Evolutionary conservation across 1,140 invertebrate genomes (phyloP), one percentile per base, ranked within the genome.

Genomic region (Plectus sambesii): DNA sequence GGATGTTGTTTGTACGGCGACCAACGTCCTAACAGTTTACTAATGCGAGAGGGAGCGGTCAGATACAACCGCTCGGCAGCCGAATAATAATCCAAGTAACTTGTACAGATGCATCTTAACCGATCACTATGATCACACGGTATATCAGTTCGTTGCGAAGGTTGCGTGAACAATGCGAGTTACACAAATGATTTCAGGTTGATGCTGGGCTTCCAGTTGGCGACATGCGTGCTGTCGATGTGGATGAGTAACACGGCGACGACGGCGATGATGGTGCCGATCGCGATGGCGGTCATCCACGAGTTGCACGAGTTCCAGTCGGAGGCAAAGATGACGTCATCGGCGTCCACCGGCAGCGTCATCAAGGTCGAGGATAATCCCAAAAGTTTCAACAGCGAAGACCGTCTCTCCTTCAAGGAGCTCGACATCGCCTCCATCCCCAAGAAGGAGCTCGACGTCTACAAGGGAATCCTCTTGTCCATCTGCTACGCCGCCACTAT

Each of bases 401-500:
- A n/a, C n/a, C n/a, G n/a, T n/a, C n/a, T n/a, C n/a, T n/a, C n/a
- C n/a, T n/a, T n/a, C n/a, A n/a, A n/a, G n/a, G n/a, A n/a, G n/a
- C n/a, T n/a, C n/a, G n/a, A n/a, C n/a, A n/a, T n/a, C n/a, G n/a
- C n/a, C n/a, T n/a, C n/a, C n/a, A n/a, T n/a, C n/a, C n/a, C n/a
- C n/a, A n/a, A n/a, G n/a, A n/a, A n/a, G n/a, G n/a, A n/a, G n/a
- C n/a, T 49, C 9, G 38, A 53, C 6, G 33, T 66, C 30, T 62
- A 66, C 52, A 62, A 62, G 36, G 62, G 42, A 22, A 30, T 62
- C 20, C 79, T 82, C 55, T 63, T 89, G 46, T 78, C 78, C 5
- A 81, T 85, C 22, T 83, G 83, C 1, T 89, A 87, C 62, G 79
- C 85, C 0, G 79, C 85, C 3, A 78, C 76, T 51, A 68, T 85